These are phyloP conservation scores for Pyrocoelia pectoralis DNA, from an alignment of 2,888 invertebrate species.

Conservation along the genomic window DNA sequence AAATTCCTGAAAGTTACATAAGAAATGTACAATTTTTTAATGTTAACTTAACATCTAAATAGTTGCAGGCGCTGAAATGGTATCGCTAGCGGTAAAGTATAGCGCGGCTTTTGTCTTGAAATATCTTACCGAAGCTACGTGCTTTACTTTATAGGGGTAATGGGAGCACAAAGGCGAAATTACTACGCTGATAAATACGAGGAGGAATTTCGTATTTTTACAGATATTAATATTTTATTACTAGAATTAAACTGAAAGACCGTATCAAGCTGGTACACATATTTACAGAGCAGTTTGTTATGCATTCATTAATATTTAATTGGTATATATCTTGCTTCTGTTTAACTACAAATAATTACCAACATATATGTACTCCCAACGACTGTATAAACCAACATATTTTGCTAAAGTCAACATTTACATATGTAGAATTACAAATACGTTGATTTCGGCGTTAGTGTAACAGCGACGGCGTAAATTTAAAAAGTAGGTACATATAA, in stretches of 20 bases:
- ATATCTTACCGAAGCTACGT: no score
- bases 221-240: background rate
- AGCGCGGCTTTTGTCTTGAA: no score
- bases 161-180: background rate
- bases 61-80: no score
- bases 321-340: background rate
- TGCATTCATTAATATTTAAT: slow-evolving; percentile 20
- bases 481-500: background rate
- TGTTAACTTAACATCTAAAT: no score
- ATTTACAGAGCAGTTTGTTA: slow-evolving; percentile 12
- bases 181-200: background rate
- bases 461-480: background rate
- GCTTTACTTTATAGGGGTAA: background rate
- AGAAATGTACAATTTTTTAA: no score
- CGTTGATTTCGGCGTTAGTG: background rate
- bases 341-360: slow-evolving; percentile 19
- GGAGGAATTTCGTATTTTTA: background rate
- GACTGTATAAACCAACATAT: slow-evolving; percentile 8
- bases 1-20: no score
- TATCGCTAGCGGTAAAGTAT: no score
- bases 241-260: background rate
- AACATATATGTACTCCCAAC: slow-evolving; percentile 12
- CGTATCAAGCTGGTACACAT: slow-evolving; percentile 3
- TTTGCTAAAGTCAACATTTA: slow-evolving; percentile 11
- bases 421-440: slow-evolving; percentile 9